phyloP scores from a whole-genome alignment of 2,113 vertebrate genomes.

The Pycnonotus jocosus region DNA sequence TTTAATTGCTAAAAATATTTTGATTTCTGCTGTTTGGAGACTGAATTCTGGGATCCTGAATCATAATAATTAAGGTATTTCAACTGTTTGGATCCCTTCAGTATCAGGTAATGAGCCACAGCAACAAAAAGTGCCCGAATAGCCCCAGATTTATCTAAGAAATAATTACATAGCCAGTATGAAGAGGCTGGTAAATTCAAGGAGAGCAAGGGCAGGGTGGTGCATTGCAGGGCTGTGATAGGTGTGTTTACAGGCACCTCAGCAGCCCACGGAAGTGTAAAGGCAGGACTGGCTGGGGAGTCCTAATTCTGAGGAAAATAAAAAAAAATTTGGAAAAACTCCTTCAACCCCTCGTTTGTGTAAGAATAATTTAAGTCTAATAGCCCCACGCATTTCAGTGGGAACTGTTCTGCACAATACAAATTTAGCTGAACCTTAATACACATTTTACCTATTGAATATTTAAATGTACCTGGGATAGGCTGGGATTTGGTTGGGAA shows the following conservation, averaged over 20 bases:
- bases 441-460: fast-evolving
- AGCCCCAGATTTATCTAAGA: neutral
- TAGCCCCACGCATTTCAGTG: neutral
- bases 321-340: neutral
- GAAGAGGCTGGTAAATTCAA: neutral
- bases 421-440: neutral
- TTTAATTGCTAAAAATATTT: neutral
- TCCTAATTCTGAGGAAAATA: neutral
- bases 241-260: fast-evolving
- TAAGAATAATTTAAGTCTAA: neutral
- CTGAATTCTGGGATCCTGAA: neutral
- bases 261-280: neutral
- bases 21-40: neutral
- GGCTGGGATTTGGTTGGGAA: neutral
- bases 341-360: neutral
- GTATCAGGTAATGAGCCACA: neutral
- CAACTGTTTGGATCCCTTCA: neutral
- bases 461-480: neutral
- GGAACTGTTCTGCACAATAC: neutral
- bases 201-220: neutral
- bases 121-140: neutral
- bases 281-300: neutral
- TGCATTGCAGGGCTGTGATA: neutral
- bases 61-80: neutral
- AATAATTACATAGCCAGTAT: neutral